Evolutionary conservation across 2,888 invertebrate genomes (phyloP), one percentile per base, ranked within the genome.

Genomic region (Cephus spinipes): DNA sequence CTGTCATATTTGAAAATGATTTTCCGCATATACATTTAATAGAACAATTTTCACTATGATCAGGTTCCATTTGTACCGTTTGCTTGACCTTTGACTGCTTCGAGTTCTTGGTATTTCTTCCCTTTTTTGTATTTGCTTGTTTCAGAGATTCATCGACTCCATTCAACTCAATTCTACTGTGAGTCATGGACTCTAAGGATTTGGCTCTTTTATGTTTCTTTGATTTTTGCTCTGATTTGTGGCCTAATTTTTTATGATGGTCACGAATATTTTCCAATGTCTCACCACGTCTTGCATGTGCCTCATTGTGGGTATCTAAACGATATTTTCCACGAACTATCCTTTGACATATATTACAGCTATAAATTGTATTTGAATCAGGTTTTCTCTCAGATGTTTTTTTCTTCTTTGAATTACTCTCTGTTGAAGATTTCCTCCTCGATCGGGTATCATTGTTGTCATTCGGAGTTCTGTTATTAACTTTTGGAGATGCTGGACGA

Each of bases 1-100:
- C 88, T 77, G 89, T 83, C 31, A 86, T 83, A 79, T 85, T 86
- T 55, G 89, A 87, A 77, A 90, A 90, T 2, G 80, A 79, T 76
- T 88, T 84, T 9, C 90, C 89, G 73, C 90, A 89, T 6, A 79
- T 81, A 76, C 90, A 88, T 55, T 73, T 76, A n/a, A 33, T 68
- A 31, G n/a, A 12, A 34, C 23, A 30, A 35, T n/a, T 4, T 6
- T 68, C 34, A n/a, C 75, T 15, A 1, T 40, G 32, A 11, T 3
- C n/a, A 15, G 15, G 15, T 69, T 32, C 75, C 12, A 4, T 30
- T 69, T 68, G 36, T 71, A 15, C 12, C 31, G 33, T n/a, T 71
- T 71, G 71, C 9, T 23, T 71, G 31, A 15, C 71, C 12, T 31
- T 71, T 71, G 71, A 33, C 31, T 31, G 74, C 11, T 77, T 35